Evolutionary conservation across 2,797 vertebrate species (phyloP), one percentile per base, ranked within the genome.

Genomic region (Sebastes paucispinis): DNA sequence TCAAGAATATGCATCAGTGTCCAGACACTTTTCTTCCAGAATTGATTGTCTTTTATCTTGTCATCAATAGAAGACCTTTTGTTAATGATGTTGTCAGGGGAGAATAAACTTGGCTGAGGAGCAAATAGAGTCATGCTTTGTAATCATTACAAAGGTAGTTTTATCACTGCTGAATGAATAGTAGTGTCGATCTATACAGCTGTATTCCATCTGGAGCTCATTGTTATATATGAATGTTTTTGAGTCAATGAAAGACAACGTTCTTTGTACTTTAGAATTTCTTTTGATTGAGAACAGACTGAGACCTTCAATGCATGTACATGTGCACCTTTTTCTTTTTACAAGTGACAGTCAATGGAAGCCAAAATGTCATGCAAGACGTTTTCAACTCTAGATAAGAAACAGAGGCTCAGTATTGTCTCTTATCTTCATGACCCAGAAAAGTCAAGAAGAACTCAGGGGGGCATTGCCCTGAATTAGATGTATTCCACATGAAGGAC

Each of bases 391-490:
- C 22, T 10, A 77, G 83, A 91, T 91, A 91, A 88, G 86, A 78
- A 58, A 77, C 54, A 64, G 64, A 11, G 55, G 39, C 74, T 81
- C 55, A 63, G 77, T 70, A 63, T 73, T 74, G 58, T 73, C 76
- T 84, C 85, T 89, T 91, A 87, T 91, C 87, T 83, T 75, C 60
- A 52, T 90, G 87, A 92, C 84, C 91, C 77, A 93, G 88, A 93
- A 91, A 93, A 90, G 88, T 88, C 85, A 75, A 52, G 63, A 69
- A 88, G 62, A 85, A 74, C 81, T 89, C 88, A 77, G 70, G 80
- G 87, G 86, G 84, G 55, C 43, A 70, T 76, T 85, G 83, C 75
- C 62, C 79, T 76, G 74, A 86, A 91, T 90, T 78, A 75, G 24
- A 13, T 55, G 11, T 68, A 65, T 84, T 83, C 47, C 62, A 75